phyloP scores from a whole-genome alignment of 2,888 invertebrate genomes.

The Pecten maximus region DNA sequence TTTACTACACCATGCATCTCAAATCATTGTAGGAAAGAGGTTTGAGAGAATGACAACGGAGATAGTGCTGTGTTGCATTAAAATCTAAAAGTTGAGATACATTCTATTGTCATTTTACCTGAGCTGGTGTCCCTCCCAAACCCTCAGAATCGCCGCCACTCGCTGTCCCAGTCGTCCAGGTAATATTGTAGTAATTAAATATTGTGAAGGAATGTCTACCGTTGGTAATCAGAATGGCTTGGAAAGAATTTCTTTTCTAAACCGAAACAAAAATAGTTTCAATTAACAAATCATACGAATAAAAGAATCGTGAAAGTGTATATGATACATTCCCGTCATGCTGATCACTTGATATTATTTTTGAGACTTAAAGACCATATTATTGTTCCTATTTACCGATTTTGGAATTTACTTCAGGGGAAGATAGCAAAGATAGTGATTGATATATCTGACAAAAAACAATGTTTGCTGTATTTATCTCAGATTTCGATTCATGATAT shows the following conservation, averaged over 20 bases:
- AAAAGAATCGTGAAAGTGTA: not conserved
- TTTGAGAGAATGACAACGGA: too few species aligned
- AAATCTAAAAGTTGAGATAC: not conserved
- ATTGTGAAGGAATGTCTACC: not conserved
- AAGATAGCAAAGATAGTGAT: not conserved
- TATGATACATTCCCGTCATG: not conserved
- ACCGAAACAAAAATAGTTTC: too few species aligned
- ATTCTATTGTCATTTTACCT: not conserved
- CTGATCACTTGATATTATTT: not conserved
- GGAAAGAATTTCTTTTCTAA: slow-evolving; percentile 22
- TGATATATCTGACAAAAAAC: too few species aligned
- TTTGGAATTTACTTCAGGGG: not conserved
- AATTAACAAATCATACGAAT: not conserved
- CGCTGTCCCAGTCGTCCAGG: not conserved
- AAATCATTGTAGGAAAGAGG: too few species aligned
- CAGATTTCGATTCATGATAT: too few species aligned
- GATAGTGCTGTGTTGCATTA: too few species aligned
- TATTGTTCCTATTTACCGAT: too few species aligned
- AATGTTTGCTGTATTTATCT: too few species aligned
- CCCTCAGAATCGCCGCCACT: not conserved
- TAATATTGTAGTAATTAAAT: not conserved
- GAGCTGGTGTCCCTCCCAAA: not conserved
- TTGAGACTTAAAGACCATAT: too few species aligned
- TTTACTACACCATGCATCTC: too few species aligned
- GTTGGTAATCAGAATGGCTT: not conserved